A percentile compares a stretch with the other conserved stretches of the same genome.
Conservation (phyloP, 2,888 invertebrate species). For the Sipunculus nudus region DNA sequence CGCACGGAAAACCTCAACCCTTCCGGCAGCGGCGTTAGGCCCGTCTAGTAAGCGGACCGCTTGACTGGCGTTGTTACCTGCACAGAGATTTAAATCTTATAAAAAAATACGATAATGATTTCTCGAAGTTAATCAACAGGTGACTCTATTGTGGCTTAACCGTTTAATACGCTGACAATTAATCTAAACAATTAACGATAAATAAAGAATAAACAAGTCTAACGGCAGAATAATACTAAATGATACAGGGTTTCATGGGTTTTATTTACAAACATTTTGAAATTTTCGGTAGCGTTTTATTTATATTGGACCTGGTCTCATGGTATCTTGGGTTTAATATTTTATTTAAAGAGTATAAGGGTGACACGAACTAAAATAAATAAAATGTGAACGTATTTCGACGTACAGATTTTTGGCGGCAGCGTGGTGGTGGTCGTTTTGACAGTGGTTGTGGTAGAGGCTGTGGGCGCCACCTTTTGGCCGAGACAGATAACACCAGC, state of each 20-base stretch:
- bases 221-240: too few species aligned
- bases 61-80: slow-evolving; percentile 31
- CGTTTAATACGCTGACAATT: neutral
- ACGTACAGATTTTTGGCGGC: slow-evolving; percentile 35
- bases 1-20: slow-evolving; percentile 43
- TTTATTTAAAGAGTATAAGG: too few species aligned
- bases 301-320: too few species aligned
- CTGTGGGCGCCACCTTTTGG: slow-evolving; percentile 22
- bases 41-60: slow-evolving; percentile 48
- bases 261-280: too few species aligned
- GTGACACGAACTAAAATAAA: too few species aligned
- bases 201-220: neutral
- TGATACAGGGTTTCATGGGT: too few species aligned
- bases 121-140: too few species aligned
- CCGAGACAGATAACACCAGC: slow-evolving; percentile 71
- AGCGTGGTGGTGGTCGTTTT: slow-evolving; percentile 23
- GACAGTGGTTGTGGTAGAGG: slow-evolving; percentile 19
- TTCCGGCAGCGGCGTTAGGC: slow-evolving; percentile 44
- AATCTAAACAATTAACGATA: neutral
- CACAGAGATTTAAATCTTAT: neutral
- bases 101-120: too few species aligned
- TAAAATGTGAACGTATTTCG: too few species aligned
- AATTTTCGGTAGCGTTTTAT: too few species aligned
- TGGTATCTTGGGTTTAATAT: too few species aligned
- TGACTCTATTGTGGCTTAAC: too few species aligned